Conservation (phyloP, 2,888 invertebrate species). For the Cynaeus angustus region DNA sequence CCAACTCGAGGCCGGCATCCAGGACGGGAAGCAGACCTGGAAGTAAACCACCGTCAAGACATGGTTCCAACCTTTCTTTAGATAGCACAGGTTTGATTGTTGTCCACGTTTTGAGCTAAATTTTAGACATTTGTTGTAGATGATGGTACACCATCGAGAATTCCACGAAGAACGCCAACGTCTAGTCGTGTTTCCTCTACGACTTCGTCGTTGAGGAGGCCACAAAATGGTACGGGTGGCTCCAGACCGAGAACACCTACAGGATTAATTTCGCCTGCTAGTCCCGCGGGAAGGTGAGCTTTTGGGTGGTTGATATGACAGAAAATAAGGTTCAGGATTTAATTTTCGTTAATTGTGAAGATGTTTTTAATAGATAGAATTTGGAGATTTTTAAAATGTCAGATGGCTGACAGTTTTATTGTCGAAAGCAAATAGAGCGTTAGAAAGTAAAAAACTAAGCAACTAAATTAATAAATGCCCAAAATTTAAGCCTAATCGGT, state of each 20-base stretch:
- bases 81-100: conserved; percentile 86
- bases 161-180: conserved; percentile 82
- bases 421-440: too few species aligned
- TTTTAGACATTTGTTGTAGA: conserved; percentile 71
- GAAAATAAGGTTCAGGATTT: too few species aligned
- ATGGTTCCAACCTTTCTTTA: conserved; percentile 92
- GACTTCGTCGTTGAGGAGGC: conserved; percentile 76
- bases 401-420: too few species aligned
- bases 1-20: conserved; percentile 87
- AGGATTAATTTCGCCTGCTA: conserved; percentile 83
- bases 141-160: conserved; percentile 87
- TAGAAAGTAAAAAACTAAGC: too few species aligned
- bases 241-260: conserved; percentile 82
- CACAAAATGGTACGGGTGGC: conserved; percentile 68
- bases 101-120: neutral
- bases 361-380: too few species aligned
- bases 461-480: too few species aligned
- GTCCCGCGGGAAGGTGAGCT: conserved; percentile 80
- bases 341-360: too few species aligned
- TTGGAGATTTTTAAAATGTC: too few species aligned
- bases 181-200: conserved; percentile 73
- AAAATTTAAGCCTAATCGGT: too few species aligned
- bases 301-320: neutral
- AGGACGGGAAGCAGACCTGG: conserved; percentile 90
- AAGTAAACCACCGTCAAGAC: conserved; percentile 94